These are phyloP conservation scores for Nymphalis polychloros DNA, from an alignment of 2,888 invertebrate genomes.

Conservation along the genomic window DNA sequence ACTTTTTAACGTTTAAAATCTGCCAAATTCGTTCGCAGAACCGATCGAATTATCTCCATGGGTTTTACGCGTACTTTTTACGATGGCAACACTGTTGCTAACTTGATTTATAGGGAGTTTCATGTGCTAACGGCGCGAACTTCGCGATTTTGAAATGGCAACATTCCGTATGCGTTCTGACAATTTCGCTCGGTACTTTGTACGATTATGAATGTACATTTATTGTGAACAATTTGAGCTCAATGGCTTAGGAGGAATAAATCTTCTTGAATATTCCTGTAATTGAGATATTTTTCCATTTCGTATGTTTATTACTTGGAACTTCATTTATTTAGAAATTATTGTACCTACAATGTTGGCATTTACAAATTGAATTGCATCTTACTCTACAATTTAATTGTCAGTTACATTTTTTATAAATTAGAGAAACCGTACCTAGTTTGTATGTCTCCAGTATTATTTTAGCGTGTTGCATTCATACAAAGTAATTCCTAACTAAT, in stretches of 20 bases:
- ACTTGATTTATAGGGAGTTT: constrained; percentile 54
- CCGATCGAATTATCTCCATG: constrained; percentile 68
- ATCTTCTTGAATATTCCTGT: background rate
- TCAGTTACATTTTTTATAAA: too few species aligned
- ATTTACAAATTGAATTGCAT: too few species aligned
- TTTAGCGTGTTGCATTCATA: too few species aligned
- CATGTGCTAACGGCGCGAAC: constrained; percentile 47
- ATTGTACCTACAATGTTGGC: too few species aligned
- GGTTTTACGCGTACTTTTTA: constrained; percentile 61
- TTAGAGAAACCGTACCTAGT: too few species aligned
- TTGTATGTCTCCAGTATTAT: too few species aligned
- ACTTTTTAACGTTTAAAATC: constrained; percentile 19
- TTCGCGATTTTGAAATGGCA: constrained; percentile 57
- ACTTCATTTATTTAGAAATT: too few species aligned
- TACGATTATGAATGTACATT: constrained; percentile 35
- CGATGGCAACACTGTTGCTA: constrained; percentile 57
- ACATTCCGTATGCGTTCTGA: constrained; percentile 48
- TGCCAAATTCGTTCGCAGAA: constrained; percentile 60
- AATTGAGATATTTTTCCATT: background rate
- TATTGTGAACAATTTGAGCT: constrained; percentile 29
- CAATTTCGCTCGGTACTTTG: constrained; percentile 42
- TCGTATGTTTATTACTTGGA: background rate
- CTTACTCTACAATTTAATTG: too few species aligned
- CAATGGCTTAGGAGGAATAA: constrained; percentile 3
- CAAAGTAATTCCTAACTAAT: too few species aligned